Conservation (phyloP, 2,888 invertebrate genomes). For the Plagodis pulveraria region DNA sequence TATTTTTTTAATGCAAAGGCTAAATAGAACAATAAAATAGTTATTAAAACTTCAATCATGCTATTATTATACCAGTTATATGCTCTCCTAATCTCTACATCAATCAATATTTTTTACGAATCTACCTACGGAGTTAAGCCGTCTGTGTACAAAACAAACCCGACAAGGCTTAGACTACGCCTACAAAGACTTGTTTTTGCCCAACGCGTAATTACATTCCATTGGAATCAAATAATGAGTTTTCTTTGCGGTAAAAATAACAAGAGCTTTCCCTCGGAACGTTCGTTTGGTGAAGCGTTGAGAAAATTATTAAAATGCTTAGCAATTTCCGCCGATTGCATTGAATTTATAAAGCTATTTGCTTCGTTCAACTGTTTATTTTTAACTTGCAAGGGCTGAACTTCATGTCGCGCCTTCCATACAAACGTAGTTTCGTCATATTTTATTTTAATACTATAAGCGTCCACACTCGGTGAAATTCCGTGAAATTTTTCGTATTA, state of each 20-base stretch:
- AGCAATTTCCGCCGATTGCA: conserved; percentile 28
- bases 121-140: conserved; percentile 16
- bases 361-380: conserved; percentile 1
- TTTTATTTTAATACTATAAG: too few species aligned
- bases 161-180: conserved; percentile 45
- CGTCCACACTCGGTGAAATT: too few species aligned
- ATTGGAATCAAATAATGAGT: conserved; percentile 50
- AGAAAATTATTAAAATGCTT: conserved; percentile 40
- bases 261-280: conserved; percentile 52
- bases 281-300: conserved; percentile 44
- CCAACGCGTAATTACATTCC: conserved; percentile 50
- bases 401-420: too few species aligned
- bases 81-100: conserved; percentile 6
- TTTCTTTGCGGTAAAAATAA: conserved; percentile 52
- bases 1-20: background rate
- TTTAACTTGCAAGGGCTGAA: background rate
- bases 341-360: conserved; percentile 15
- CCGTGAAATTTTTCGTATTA: too few species aligned
- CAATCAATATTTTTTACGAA: conserved; percentile 28
- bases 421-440: too few species aligned
- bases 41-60: conserved; percentile 3
- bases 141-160: conserved; percentile 38
- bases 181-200: conserved; percentile 44
- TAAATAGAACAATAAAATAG: background rate
- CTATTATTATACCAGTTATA: conserved; percentile 1